Conservation (phyloP, 2,888 invertebrate genomes). For the Mechanitis mazaeus region DNA sequence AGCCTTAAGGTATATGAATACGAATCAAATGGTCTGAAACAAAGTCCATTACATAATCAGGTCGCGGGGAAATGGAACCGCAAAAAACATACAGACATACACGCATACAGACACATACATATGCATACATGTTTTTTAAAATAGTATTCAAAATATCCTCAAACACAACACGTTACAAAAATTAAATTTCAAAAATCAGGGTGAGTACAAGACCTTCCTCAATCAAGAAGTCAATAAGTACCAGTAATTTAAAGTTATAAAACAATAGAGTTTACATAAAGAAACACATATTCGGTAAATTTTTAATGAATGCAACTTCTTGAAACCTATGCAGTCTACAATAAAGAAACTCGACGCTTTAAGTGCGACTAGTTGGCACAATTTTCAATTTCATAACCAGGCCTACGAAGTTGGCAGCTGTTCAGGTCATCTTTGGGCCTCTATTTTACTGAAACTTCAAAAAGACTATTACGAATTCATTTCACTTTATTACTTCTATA, state of each 20-base stretch:
- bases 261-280: neutral
- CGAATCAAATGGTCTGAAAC: too few species aligned
- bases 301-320: slow-evolving; percentile 5
- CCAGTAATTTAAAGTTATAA: neutral
- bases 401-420: slow-evolving; percentile 20
- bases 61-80: too few species aligned
- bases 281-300: neutral
- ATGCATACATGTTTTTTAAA: neutral
- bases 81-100: neutral
- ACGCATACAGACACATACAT: neutral
- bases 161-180: too few species aligned
- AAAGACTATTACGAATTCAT: neutral
- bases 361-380: slow-evolving; percentile 29
- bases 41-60: too few species aligned
- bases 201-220: too few species aligned
- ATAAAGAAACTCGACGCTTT: slow-evolving; percentile 31
- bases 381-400: slow-evolving; percentile 26
- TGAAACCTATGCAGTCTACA: slow-evolving; percentile 1
- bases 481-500: neutral
- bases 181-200: too few species aligned
- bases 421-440: slow-evolving; percentile 16
- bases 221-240: neutral
- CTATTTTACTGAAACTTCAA: slow-evolving; percentile 12
- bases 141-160: too few species aligned
- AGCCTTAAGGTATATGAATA: too few species aligned